These are phyloP conservation scores for Eubucco bourcierii DNA, from an alignment of 2,113 vertebrate species.

Conservation along the genomic window DNA sequence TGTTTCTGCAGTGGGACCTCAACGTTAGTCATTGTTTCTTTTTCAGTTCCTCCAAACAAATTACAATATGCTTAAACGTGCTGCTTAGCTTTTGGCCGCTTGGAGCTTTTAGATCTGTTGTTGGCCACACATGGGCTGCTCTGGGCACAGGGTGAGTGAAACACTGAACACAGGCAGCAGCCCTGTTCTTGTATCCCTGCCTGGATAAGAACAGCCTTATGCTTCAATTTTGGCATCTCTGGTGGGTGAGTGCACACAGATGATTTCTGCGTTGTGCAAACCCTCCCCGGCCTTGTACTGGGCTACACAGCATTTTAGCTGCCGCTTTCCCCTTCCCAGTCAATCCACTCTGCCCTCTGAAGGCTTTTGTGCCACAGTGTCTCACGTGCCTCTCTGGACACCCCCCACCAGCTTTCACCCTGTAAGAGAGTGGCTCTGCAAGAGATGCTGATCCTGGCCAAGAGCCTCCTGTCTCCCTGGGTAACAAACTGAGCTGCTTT, in stretches of 20 bases:
- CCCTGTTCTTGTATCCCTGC: background rate
- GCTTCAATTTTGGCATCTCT: background rate
- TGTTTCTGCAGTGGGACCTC: background rate
- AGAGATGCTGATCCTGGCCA: background rate
- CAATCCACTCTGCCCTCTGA: accelerated
- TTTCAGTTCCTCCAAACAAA: background rate
- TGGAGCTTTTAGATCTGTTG: background rate
- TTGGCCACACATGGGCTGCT: background rate
- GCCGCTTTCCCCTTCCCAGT: background rate
- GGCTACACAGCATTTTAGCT: background rate
- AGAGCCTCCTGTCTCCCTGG: background rate
- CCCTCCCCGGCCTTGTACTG: background rate
- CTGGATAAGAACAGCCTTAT: accelerated
- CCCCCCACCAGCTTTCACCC: background rate
- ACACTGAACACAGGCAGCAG: background rate
- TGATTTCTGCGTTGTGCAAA: background rate
- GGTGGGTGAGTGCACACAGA: accelerated
- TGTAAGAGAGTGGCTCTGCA: accelerated
- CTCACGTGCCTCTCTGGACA: background rate
- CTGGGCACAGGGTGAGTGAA: background rate
- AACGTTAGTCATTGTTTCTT: background rate
- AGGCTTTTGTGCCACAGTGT: background rate
- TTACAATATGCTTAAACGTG: background rate
- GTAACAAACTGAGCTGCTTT: background rate
- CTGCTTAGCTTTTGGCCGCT: background rate